Evolutionary conservation across 2,113 vertebrate species (phyloP), one percentile per base, ranked within the genome.

Genomic region (Xiphophorus couchianus): DNA sequence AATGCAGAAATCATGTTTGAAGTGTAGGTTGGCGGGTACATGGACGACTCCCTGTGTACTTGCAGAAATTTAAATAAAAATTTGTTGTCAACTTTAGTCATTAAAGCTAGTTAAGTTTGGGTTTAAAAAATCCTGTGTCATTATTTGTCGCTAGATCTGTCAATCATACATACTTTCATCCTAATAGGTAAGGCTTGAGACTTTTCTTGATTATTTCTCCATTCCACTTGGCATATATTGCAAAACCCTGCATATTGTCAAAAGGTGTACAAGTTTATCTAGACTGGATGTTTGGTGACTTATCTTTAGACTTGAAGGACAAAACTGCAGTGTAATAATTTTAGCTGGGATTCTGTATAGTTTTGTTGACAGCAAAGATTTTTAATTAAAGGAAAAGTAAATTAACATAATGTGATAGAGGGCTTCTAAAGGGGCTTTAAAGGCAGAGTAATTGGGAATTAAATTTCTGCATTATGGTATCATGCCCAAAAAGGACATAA

Each of bases 41-140:
- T 42, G 25, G 35, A 48, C 74, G 65, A 31, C 14, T 66, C 33
- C 30, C 4, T 44, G 9, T 87, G 51, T 60, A 63, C n/a, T 63
- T 78, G 25, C 22, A 28, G 72, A 25, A 60, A 27, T 82, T 84
- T 60, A 68, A 73, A 65, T 65, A 39, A 37, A 12, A 60, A 71
- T 51, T 76, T 70, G 73, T 13, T 84, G 51, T 83, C 33, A 3
- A 37, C 13, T 73, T n/a, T 62, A 33, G n/a, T 68, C 28, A 48
- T 48, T 48, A 48, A 48, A 48, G 1, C 44, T 48, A 48, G 17
- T 17, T 48, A 48, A 48, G 14, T 48, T 5, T 48, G 14, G 44
- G 17, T 48, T 19, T 5, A 48, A 19, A 17, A 15, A 48, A 19
- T 15, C 14, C 0, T 19, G 17, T 48, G 17, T 19, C 5, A 19